phyloP scores from a whole-genome alignment of 2,888 invertebrate species.

The Nysson spinosus region DNA sequence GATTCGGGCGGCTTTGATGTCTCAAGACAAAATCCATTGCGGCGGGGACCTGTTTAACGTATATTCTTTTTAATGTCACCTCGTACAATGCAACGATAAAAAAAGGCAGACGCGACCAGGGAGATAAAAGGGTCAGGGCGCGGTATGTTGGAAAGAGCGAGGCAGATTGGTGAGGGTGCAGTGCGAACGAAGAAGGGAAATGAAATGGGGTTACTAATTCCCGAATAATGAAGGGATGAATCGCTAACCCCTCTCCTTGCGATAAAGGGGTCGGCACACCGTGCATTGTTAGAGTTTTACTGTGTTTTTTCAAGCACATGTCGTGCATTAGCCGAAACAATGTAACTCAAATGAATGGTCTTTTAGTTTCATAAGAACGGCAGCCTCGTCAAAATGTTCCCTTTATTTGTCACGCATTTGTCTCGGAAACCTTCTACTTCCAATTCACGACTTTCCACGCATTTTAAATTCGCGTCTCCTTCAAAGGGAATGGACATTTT shows the following conservation, averaged over 20 bases:
- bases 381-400: conserved; percentile 27
- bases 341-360: conserved; percentile 52
- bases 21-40: conserved; percentile 5
- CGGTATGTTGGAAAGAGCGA: conserved; percentile 23
- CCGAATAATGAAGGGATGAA: conserved; percentile 75
- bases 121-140: conserved; percentile 53
- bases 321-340: conserved; percentile 59
- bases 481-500: conserved; percentile 19
- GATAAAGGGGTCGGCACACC: conserved; percentile 49
- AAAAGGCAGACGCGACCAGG: conserved; percentile 42
- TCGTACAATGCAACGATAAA: conserved; percentile 41
- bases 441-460: not conserved
- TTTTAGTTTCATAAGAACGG: conserved; percentile 16
- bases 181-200: conserved; percentile 48
- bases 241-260: conserved; percentile 61
- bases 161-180: conserved; percentile 35
- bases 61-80: conserved; percentile 30
- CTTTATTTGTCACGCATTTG: conserved; percentile 36
- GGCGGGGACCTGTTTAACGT: conserved; percentile 41
- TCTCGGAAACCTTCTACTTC: conserved; percentile 19
- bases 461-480: conserved; percentile 25
- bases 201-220: conserved; percentile 76
- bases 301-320: conserved; percentile 58
- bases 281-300: conserved; percentile 65
- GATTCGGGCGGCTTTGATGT: conserved; percentile 7